Base-by-base conservation (phyloP, 2,888 invertebrate species). In the Mythimna albipuncta region DNA sequence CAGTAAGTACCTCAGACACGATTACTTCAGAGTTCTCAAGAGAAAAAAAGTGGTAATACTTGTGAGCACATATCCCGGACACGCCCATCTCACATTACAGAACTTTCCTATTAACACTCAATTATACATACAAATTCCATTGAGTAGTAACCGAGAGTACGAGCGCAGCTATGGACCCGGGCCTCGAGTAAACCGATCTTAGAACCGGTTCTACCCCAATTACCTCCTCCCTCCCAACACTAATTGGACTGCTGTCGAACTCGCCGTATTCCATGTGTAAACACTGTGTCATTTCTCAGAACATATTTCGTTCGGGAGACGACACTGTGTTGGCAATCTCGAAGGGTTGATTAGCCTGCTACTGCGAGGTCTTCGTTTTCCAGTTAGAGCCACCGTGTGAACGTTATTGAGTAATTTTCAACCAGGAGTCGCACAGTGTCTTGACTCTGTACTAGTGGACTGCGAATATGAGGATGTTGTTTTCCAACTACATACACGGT, bases 181-280 rank as follows among this genome's bases (percentile, higher is more conserved):
- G 41, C 70, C 61, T 63, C 73, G 79, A 77, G 77, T 79, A 67
- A 74, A 73, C 75, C 70, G 69, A 72, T 68, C 69, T 69, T 41
- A 59, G 78, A 91, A 93, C 93, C 91, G 93, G 93, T 93, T 90
- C 79, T 82, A 86, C 84, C 89, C 93, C 93, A 93, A 93, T 93
- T 93, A 93, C 89, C 89, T 85, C 89, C 82, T 81, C 84, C 86
- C 87, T 89, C 85, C 88, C 82, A 82, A 71, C 76, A 82, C 91
- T 93, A 93, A 93, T 93, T 93, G 93, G 89, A 85, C 73, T 84
- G 71, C 72, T 83, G 69, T 84, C 81, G 77, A 67, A 77, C 75
- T 68, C 62, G 6, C 52, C 59, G 85, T 77, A 64, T 81, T 83
- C 78, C 78, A 75, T 67, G 72, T 72, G 76, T 26, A 64, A 69